Base-by-base conservation (phyloP, 2,888 invertebrate genomes). In the Diloba caeruleocephala region DNA sequence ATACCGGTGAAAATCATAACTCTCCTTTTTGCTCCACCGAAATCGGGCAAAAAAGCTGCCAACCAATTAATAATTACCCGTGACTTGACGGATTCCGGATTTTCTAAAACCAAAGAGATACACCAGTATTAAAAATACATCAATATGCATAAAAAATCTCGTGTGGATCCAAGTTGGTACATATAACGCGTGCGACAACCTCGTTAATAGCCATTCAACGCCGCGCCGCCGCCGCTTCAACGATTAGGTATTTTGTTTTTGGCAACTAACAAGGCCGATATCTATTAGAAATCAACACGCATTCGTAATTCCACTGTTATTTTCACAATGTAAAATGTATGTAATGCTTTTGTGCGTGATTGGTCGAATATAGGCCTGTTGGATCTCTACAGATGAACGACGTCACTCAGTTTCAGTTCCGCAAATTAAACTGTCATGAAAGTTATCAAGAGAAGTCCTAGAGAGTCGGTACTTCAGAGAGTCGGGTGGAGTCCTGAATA, bases 391-490 rank as follows among this genome's bases (percentile, higher is more conserved):
- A 38, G 31, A 25, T 12, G 60, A 62, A 65, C 65, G 63, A 58
- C 64, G 65, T 77, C 77, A 76, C 67, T 79, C 73, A 76, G 76
- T 78, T 79, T 71, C 33, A 79, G 72, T 78, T 76, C 69, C 60
- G 78, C 79, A 84, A 89, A 89, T 88, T 87, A 84, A 86, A 81
- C 84, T 87, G 87, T 85, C 87, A 84, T 74, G 74, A 74, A 82
- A 81, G 79, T 88, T 85, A 82, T 85, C 78, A 76, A 78, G 79
- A 71, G 74, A 70, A 78, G 71, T 76, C 71, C 64, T 67, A 58
- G 64, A 78, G 68, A 68, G 56, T 36, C 15, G 64, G 70, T 73
- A 72, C 80, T 85, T 80, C 81, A 83, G 84, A 85, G 83, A 81
- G 76, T 73, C 72, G 73, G 63, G 74, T 68, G 51, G 57, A 82